Conservation (phyloP, 2,888 invertebrate genomes). For the Phytoseiulus persimilis region DNA sequence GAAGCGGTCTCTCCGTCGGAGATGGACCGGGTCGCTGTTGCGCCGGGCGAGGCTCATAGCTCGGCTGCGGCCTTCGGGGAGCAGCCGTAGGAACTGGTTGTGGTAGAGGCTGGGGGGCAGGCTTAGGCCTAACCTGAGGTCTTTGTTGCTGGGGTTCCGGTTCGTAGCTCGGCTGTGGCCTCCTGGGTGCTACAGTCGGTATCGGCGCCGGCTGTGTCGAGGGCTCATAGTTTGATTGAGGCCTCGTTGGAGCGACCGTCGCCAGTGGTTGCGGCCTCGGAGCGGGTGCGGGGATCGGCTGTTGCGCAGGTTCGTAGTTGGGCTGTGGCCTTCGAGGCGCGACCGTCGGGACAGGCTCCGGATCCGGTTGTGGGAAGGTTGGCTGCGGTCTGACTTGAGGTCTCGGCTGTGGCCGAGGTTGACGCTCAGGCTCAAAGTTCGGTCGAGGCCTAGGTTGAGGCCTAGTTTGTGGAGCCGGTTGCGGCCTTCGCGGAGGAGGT, state of each 20-base stretch:
- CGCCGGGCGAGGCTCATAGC: neutral
- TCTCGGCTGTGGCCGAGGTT: neutral
- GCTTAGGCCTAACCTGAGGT: neutral
- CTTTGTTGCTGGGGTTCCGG: neutral
- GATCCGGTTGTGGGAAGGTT: no score
- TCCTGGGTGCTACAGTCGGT: neutral
- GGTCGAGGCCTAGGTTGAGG: neutral
- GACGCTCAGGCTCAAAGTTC: neutral
- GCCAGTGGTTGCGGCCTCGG: neutral
- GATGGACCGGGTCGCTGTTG: neutral
- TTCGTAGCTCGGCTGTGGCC: neutral
- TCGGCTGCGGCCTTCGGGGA: neutral
- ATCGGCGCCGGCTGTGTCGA: neutral
- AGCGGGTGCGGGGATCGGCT: neutral
- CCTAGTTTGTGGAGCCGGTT: neutral
- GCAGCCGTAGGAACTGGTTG: neutral
- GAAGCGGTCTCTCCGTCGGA: neutral
- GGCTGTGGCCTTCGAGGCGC: conserved; percentile 8
- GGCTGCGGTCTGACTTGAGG: neutral
- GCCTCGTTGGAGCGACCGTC: neutral
- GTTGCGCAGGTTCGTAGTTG: neutral
- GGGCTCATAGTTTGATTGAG: conserved; percentile 11
- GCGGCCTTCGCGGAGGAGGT: conserved; percentile 19
- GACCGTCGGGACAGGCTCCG: no score
- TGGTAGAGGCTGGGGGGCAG: neutral